Conservation (phyloP, 1,140 invertebrate genomes). For the Paraescarpia echinospica region DNA sequence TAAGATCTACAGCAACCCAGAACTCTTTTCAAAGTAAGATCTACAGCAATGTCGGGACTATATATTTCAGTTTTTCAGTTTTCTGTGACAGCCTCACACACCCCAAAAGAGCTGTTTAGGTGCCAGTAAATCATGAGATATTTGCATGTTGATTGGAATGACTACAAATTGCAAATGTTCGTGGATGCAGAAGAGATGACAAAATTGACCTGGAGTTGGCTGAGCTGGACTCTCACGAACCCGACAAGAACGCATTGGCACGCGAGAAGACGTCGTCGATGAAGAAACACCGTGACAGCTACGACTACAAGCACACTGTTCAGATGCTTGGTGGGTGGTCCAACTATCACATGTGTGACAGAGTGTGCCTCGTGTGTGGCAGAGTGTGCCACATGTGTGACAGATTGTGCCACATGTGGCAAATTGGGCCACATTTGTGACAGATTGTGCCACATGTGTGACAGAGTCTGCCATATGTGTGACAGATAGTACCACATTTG, state of each 20-base stretch:
- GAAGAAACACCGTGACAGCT: constrained; percentile 50
- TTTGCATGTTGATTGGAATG: not conserved
- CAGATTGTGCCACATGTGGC: too few relatives aligned
- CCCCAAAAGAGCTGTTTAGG: not conserved
- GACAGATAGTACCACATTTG: too few relatives aligned
- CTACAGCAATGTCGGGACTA: not conserved
- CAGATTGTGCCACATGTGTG: too few relatives aligned
- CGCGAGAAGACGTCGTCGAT: constrained; percentile 3
- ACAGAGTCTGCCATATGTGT: too few relatives aligned
- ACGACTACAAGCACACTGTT: constrained; percentile 52
- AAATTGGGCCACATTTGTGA: too few relatives aligned
- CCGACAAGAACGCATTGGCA: constrained; percentile 34
- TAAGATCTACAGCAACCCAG: too few relatives aligned
- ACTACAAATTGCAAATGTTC: not conserved
- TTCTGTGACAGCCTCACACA: not conserved
- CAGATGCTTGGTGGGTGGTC: constrained; percentile 50
- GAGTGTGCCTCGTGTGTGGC: not conserved
- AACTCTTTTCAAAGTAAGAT: too few relatives aligned
- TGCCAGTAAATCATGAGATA: too few relatives aligned
- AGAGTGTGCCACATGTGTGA: too few relatives aligned
- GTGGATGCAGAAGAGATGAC: constrained; percentile 36
- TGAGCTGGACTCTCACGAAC: constrained; percentile 48
- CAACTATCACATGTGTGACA: not conserved
- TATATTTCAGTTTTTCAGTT: not conserved
- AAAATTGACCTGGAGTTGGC: constrained; percentile 30